These are phyloP conservation scores for Alloscopus bannaensis DNA, from an alignment of 2,888 invertebrate genomes.

Conservation along the genomic window DNA sequence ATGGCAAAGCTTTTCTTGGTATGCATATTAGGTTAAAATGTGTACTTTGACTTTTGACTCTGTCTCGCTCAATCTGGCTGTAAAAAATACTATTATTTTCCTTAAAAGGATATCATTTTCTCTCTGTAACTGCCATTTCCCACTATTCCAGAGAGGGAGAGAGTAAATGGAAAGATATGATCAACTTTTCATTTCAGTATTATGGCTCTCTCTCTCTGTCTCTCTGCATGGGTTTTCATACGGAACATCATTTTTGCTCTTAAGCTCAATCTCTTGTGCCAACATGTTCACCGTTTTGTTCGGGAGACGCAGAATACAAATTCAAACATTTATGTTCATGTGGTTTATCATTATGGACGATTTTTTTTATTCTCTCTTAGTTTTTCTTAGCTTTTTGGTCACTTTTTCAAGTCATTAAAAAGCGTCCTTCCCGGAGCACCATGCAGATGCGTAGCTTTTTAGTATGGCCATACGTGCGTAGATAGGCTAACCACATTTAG, in stretches of 20 bases:
- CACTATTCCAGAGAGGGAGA: conserved; percentile 38
- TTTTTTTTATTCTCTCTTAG: conserved; percentile 8
- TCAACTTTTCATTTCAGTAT: conserved; percentile 18
- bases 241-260: background rate
- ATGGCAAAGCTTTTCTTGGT: background rate
- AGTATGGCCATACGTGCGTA: background rate
- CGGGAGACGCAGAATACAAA: background rate
- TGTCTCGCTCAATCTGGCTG: too few relatives aligned
- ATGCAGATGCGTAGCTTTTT: background rate
- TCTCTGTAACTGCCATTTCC: conserved; percentile 10
- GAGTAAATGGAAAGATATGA: conserved; percentile 46
- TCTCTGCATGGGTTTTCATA: conserved; percentile 31
- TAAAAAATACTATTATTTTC: conserved; percentile 39
- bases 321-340: too few relatives aligned
- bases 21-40: too few relatives aligned
- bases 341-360: too few relatives aligned
- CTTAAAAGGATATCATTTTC: conserved; percentile 62
- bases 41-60: conserved; percentile 34
- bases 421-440: background rate
- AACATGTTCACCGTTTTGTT: too few relatives aligned
- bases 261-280: too few relatives aligned
- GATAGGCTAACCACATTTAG: background rate
- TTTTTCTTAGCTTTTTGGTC: conserved; percentile 13
- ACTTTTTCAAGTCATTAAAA: conserved; percentile 26
- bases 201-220: conserved; percentile 15